phyloP scores from a whole-genome alignment of 2,113 vertebrate genomes.

The Sinosuthora webbiana region DNA sequence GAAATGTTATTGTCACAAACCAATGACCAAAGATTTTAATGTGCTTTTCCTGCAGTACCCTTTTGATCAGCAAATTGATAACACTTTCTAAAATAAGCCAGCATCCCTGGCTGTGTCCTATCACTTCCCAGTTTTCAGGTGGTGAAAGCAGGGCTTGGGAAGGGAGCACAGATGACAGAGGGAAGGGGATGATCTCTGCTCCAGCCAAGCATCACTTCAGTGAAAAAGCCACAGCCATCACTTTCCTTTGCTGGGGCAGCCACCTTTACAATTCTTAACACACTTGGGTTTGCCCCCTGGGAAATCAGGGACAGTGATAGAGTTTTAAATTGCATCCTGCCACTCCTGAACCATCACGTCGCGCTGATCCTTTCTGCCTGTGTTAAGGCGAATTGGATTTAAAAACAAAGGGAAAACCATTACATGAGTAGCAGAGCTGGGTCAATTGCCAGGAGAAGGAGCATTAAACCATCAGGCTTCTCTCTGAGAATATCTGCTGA shows the following conservation, averaged over 20 bases:
- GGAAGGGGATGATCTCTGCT: neutral
- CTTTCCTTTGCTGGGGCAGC: neutral
- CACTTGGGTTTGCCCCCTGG: neutral
- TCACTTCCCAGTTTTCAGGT: neutral
- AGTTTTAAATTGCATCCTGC: constrained; percentile 6
- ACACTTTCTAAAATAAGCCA: neutral
- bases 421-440: neutral
- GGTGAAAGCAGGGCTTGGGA: neutral
- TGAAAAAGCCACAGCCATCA: neutral
- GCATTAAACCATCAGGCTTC: neutral
- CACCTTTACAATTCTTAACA: neutral
- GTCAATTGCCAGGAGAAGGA: neutral
- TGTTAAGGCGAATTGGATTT: neutral
- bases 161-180: neutral
- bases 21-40: neutral
- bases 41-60: neutral
- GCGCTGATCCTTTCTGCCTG: neutral
- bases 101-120: neutral
- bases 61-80: neutral
- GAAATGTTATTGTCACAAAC: neutral
- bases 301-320: constrained; percentile 18
- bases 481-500: neutral
- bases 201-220: neutral
- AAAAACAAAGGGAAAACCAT: neutral
- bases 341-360: neutral